Evolutionary conservation across 1,140 invertebrate genomes (phyloP).

Genomic region (Macrostomum lignano): DNA sequence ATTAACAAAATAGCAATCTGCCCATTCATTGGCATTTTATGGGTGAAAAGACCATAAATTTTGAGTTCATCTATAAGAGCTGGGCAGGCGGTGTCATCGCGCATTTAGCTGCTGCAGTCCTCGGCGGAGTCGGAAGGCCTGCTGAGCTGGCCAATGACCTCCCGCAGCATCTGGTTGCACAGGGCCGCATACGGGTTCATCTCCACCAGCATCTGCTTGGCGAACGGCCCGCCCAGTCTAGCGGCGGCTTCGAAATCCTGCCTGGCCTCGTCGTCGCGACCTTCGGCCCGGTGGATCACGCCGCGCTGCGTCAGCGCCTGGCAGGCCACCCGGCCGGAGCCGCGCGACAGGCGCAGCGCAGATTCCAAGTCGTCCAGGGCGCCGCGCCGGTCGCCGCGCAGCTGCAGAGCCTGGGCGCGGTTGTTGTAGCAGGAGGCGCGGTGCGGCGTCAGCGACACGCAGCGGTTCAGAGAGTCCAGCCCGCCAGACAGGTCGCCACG

Average conservation of each 20-base stretch:
- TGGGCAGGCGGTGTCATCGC: too few relatives aligned
- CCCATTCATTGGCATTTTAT: too few relatives aligned
- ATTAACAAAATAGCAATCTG: too few relatives aligned
- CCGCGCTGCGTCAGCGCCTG: constrained; percentile 52
- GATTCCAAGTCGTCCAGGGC: constrained; percentile 43
- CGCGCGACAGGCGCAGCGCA: constrained; percentile 36
- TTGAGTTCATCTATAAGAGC: too few relatives aligned
- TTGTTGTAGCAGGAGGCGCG: constrained; percentile 47
- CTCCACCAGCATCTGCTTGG: constrained; percentile 36
- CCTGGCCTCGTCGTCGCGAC: constrained; percentile 18
- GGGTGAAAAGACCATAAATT: too few relatives aligned
- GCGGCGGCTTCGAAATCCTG: constrained; percentile 43
- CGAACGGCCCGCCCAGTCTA: constrained; percentile 44
- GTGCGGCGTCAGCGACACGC: constrained; percentile 29
- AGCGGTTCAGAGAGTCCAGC: constrained; percentile 34
- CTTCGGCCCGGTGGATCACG: constrained; percentile 36
- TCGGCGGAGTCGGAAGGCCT: too few relatives aligned
- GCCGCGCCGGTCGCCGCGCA: constrained; percentile 38
- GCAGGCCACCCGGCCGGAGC: constrained; percentile 35
- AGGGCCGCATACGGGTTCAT: constrained; percentile 28
- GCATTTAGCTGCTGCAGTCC: too few relatives aligned
- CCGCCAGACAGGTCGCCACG: constrained; percentile 32
- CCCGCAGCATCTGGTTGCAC: too few relatives aligned
- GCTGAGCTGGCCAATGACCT: too few relatives aligned
- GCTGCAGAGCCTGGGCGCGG: constrained; percentile 43